phyloP scores from a whole-genome alignment of 2,797 vertebrate genomes.

The Microchirus variegatus region DNA sequence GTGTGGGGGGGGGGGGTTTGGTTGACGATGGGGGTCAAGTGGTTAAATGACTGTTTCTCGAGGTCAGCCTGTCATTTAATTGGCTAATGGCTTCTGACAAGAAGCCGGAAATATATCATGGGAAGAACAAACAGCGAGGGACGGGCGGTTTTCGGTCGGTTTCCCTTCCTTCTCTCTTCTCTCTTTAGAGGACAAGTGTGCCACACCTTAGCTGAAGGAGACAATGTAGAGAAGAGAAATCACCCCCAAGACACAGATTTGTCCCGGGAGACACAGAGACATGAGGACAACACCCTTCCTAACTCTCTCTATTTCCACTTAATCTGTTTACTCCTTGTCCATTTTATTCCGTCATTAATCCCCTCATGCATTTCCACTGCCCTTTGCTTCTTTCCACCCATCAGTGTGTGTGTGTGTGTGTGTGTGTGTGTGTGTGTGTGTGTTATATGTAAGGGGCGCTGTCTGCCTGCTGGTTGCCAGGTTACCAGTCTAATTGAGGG shows the following conservation, averaged over 20 bases:
- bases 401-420: conserved; percentile 8
- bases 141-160: too few species aligned
- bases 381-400: conserved; percentile 43
- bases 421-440: conserved; percentile 18
- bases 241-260: conserved; percentile 1
- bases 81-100: conserved; percentile 44
- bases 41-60: conserved; percentile 1
- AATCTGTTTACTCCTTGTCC: conserved; percentile 26
- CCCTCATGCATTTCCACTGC: conserved; percentile 8
- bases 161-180: neutral
- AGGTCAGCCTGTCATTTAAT: conserved; percentile 31
- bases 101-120: neutral
- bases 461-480: conserved; percentile 80
- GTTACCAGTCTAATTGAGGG: conserved; percentile 83
- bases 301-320: conserved; percentile 25
- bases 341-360: conserved; percentile 34
- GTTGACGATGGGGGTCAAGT: conserved; percentile 26
- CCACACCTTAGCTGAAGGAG: conserved; percentile 32
- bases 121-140: too few species aligned
- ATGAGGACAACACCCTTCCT: conserved; percentile 19
- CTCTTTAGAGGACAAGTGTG: too few species aligned
- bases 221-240: neutral
- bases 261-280: conserved; percentile 29
- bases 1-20: conserved; percentile 1
- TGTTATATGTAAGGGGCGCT: conserved; percentile 63